Base-by-base conservation (phyloP, 2,888 invertebrate genomes). In the Euzophera pinguis region DNA sequence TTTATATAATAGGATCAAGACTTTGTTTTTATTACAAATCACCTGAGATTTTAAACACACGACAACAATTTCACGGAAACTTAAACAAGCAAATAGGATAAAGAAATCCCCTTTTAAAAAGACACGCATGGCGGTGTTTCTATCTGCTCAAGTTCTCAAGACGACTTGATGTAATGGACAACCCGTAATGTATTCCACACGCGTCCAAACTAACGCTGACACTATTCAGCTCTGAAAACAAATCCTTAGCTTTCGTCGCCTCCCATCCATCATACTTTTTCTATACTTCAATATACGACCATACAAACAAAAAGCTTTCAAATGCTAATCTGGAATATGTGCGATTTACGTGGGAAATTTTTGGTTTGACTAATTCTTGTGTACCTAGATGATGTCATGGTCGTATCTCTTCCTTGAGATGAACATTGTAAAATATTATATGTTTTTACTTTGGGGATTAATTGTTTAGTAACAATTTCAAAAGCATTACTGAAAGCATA, bases 301-400 rank as follows among this genome's bases (percentile, higher is more conserved):
- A 83, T 82, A 81, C 84, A 88, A 89, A 90, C 87, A 87, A 84
- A 79, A 71, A 77, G 81, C 79, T 84, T 89, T 88, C 81, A 84
- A 85, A 88, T 85, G 87, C 79, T 87, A 89, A 90, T 89, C 73
- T 75, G 59, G 60, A 65, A 81, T 81, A 87, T 89, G 89, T 90
- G 89, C 75, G 55, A 59, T 58, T 61, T 74, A 75, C 83, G 86
- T 88, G 88, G 86, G 88, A 88, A 88, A 75, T 75, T 70, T 22
- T 39, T 47, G 29, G 45, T 53, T 59, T 52, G 58, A 62, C 59
- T 55, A 60, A 62, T 58, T 39, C 16, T 47, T 53, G 57, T 62
- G 59, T 64, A 65, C 16, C 14, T 45, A 8, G 45, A 45, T 16
- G 45, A 45, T 16, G 10, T 16, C 7, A 13, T 45, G 10, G 14